These are phyloP conservation scores for Macropus fuliginosus DNA, from an alignment of 2,797 vertebrate species.

Conservation along the genomic window DNA sequence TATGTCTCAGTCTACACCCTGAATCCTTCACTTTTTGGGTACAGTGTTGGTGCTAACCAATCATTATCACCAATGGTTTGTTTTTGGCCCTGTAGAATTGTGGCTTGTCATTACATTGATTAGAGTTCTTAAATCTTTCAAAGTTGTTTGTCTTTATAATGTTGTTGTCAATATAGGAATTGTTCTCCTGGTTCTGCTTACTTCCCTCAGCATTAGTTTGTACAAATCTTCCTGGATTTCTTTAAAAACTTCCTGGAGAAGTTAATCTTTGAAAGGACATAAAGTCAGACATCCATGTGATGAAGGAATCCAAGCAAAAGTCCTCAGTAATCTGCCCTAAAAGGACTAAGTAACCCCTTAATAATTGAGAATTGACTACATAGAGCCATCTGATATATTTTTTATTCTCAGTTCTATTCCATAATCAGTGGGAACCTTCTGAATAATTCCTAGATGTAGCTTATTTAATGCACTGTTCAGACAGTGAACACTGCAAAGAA, in stretches of 20 bases:
- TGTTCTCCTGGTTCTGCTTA: background rate
- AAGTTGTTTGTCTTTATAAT: background rate
- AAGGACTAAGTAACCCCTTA: conserved; percentile 31
- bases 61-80: background rate
- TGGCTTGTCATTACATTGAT: background rate
- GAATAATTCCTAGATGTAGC: conserved; percentile 41
- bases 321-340: background rate
- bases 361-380: conserved; percentile 9
- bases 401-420: background rate
- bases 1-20: background rate
- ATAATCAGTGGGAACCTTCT: background rate
- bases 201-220: background rate
- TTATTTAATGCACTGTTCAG: conserved; percentile 7
- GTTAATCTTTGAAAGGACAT: conserved; percentile 57
- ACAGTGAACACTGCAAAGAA: conserved; percentile 44
- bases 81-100: background rate
- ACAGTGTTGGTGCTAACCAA: background rate
- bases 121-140: background rate
- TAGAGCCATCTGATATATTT: accelerated
- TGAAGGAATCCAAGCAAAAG: conserved; percentile 45
- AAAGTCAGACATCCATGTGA: conserved; percentile 41
- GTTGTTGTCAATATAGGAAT: background rate
- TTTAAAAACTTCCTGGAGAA: conserved; percentile 46
- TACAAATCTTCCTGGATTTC: background rate
- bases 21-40: background rate